Evolutionary conservation across 1,140 invertebrate genomes (phyloP).

Genomic region (Drosophila tani): DNA sequence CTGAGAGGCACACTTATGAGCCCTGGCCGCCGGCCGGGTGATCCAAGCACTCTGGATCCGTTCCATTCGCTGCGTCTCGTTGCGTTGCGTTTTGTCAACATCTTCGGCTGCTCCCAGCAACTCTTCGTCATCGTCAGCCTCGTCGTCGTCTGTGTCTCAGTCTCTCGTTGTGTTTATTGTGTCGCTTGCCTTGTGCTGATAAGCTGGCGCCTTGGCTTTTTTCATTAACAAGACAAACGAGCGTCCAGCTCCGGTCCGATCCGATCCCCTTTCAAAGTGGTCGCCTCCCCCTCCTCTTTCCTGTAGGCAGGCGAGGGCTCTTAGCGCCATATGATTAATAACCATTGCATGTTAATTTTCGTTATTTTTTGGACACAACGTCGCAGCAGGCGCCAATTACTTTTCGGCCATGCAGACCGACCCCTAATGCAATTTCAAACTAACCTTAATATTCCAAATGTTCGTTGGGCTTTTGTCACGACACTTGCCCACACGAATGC

Average conservation of each 20-base stretch:
- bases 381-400: slow-evolving; percentile 75
- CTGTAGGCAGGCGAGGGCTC: slow-evolving; percentile 13
- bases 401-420: slow-evolving; percentile 32
- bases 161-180: slow-evolving; percentile 64
- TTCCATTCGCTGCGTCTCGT: slow-evolving; percentile 14
- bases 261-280: slow-evolving; percentile 32
- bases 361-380: slow-evolving; percentile 52
- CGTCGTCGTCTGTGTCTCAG: slow-evolving; percentile 13
- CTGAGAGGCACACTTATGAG: slow-evolving; percentile 69
- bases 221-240: slow-evolving; percentile 84
- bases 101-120: slow-evolving; percentile 42
- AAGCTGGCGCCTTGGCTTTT: slow-evolving; percentile 84
- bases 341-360: slow-evolving; percentile 72
- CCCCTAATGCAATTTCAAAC: slow-evolving; percentile 40
- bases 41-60: slow-evolving; percentile 30
- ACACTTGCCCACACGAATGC: slow-evolving; percentile 31
- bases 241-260: slow-evolving; percentile 34
- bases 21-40: slow-evolving; percentile 30
- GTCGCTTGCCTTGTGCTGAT: slow-evolving; percentile 77
- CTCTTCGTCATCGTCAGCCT: slow-evolving; percentile 25
- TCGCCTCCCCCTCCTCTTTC: slow-evolving; percentile 1
- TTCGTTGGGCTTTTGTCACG: slow-evolving; percentile 31
- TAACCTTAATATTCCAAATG: slow-evolving; percentile 20
- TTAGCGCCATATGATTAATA: slow-evolving; percentile 78
- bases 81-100: slow-evolving; percentile 74